Evolutionary conservation across 2,113 vertebrate genomes (phyloP).

Genomic region (Martes martes): DNA sequence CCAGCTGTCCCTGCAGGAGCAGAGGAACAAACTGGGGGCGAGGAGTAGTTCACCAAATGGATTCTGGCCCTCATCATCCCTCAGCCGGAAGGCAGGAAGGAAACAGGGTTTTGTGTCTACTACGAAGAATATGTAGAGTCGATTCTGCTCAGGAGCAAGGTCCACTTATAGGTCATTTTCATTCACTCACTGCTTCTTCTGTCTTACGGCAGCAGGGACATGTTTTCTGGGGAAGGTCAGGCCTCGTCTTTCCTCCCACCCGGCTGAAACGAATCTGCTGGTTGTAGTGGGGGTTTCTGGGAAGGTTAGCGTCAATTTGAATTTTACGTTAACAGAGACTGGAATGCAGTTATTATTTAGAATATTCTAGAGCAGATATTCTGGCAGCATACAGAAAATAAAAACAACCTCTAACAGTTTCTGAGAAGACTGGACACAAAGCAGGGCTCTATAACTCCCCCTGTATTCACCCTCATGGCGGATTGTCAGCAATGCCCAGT

Average conservation of each 20-base stretch:
- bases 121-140: constrained; percentile 13
- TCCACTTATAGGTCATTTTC: constrained; percentile 27
- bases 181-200: constrained; percentile 48
- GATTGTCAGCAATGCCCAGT: not conserved
- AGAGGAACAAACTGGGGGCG: rapidly evolving
- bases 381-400: not conserved
- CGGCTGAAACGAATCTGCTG: constrained; percentile 61
- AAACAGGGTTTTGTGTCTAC: not conserved
- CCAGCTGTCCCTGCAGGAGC: not conserved
- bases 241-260: constrained; percentile 40
- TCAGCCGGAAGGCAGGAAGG: not conserved
- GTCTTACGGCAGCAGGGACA: constrained; percentile 17
- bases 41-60: not conserved
- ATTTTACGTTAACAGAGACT: constrained; percentile 44
- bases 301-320: constrained; percentile 54
- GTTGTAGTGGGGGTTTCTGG: constrained; percentile 35
- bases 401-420: not conserved
- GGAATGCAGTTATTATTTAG: constrained; percentile 49
- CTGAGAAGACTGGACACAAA: constrained; percentile 18
- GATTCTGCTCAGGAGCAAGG: not conserved
- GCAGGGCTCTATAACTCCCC: not conserved
- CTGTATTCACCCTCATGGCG: not conserved
- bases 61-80: not conserved
- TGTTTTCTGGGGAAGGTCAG: constrained; percentile 66
- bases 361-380: constrained; percentile 48